phyloP scores from a whole-genome alignment of 1,140 invertebrate genomes.

The Xylocopa sonorina region DNA sequence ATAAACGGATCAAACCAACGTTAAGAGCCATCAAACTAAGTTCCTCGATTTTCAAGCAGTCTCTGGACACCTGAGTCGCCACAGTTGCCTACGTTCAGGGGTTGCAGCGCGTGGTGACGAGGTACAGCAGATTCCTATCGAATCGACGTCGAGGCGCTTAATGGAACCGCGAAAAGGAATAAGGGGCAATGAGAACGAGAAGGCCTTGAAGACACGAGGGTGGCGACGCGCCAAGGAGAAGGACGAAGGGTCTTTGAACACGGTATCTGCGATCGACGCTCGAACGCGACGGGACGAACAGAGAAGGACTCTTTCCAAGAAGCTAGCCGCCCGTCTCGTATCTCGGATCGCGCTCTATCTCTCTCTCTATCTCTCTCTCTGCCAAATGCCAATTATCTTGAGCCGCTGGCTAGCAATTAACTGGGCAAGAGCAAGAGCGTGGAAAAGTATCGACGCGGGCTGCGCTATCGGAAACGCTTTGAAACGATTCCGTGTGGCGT shows the following conservation, averaged over 20 bases:
- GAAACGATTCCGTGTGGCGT: background rate
- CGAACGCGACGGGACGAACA: constrained; percentile 60
- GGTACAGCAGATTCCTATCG: background rate
- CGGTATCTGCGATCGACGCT: constrained; percentile 72
- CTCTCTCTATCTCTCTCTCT: too few relatives aligned
- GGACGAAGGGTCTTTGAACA: constrained; percentile 53
- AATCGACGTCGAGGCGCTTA: background rate
- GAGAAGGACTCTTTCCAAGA: constrained; percentile 71
- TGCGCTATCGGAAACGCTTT: too few relatives aligned
- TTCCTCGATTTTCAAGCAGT: too few relatives aligned
- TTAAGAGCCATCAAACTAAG: too few relatives aligned
- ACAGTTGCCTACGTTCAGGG: too few relatives aligned
- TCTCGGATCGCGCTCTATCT: constrained; percentile 71
- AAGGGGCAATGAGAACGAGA: background rate
- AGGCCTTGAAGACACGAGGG: constrained; percentile 15
- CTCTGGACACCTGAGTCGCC: too few relatives aligned
- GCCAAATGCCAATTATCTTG: constrained; percentile 74
- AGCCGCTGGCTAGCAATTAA: constrained; percentile 66
- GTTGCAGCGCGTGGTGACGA: too few relatives aligned
- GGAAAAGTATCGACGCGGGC: constrained; percentile 35
- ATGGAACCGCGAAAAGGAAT: background rate
- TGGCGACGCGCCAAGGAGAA: background rate
- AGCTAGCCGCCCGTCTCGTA: constrained; percentile 70
- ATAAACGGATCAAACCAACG: too few relatives aligned
- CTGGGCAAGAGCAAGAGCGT: constrained; percentile 8